phyloP scores from a whole-genome alignment of 2,113 vertebrate species.

The Ondatra zibethicus region DNA sequence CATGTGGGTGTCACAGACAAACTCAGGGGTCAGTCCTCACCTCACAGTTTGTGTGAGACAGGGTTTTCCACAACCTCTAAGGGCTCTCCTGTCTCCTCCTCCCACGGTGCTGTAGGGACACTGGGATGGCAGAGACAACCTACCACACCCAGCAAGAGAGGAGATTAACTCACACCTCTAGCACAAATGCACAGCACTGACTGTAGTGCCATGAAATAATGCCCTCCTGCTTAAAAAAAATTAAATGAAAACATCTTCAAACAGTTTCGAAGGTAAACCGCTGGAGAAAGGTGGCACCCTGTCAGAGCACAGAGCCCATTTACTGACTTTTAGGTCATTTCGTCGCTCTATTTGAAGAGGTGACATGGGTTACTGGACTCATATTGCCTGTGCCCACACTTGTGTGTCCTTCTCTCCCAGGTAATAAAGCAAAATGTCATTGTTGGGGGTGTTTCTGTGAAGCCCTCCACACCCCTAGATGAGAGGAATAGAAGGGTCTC shows the following conservation, averaged over 20 bases:
- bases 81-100: background rate
- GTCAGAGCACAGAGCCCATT: constrained; percentile 33
- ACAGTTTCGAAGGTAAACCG: constrained; percentile 10
- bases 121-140: background rate
- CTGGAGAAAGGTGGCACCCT: background rate
- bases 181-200: background rate
- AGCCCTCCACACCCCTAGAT: background rate
- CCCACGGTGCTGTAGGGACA: background rate
- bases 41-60: background rate
- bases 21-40: background rate
- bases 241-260: background rate
- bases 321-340: background rate
- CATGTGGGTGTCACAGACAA: background rate
- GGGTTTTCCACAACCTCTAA: background rate
- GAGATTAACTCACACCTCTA: background rate
- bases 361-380: constrained; percentile 26
- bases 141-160: background rate
- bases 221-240: background rate
- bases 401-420: constrained; percentile 8
- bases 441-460: background rate
- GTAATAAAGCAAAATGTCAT: constrained; percentile 69
- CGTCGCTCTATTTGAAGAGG: constrained; percentile 30
- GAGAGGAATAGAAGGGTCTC: background rate
- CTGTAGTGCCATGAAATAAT: background rate
- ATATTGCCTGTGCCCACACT: background rate